Evolutionary conservation across 2,888 invertebrate species (phyloP).

Genomic region (Amblyteles armatorius): DNA sequence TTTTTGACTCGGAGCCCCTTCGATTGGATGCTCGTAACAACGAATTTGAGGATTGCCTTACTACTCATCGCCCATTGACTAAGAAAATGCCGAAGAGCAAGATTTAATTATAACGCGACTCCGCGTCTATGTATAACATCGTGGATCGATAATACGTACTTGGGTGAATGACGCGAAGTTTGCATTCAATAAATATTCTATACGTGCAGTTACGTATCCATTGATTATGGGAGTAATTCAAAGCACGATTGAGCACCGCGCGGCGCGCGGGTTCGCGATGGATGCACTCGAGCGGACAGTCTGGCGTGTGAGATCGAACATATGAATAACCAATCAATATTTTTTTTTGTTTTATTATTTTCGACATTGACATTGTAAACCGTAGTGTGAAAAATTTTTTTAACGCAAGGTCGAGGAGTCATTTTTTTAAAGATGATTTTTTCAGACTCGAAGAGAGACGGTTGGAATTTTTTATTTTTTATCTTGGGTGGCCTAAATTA

Average conservation of each 20-base stretch:
- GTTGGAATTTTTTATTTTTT: background rate
- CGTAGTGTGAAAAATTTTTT: background rate
- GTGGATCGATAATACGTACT: background rate
- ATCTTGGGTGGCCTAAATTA: background rate
- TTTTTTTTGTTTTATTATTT: background rate
- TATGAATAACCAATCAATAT: slow-evolving; percentile 10
- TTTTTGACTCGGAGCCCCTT: slow-evolving; percentile 15
- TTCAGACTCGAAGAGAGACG: too few species aligned
- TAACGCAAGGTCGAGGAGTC: background rate
- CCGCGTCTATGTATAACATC: background rate
- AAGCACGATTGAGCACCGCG: slow-evolving; percentile 12
- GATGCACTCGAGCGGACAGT: background rate
- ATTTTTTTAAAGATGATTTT: background rate
- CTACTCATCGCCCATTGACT: slow-evolving; percentile 44
- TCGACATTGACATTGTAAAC: background rate
- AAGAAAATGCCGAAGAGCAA: slow-evolving; percentile 8
- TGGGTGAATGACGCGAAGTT: slow-evolving; percentile 30
- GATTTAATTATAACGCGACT: slow-evolving; percentile 21
- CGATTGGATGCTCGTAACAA: slow-evolving; percentile 28
- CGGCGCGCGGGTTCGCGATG: background rate
- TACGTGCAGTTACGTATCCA: slow-evolving; percentile 21
- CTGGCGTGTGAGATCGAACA: background rate
- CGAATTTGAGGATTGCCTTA: slow-evolving; percentile 8
- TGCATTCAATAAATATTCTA: slow-evolving; percentile 24
- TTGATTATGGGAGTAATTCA: slow-evolving; percentile 38